Percentiles rank a stretch among this genome's conserved stretches.
Conservation (phyloP, 2,888 invertebrate genomes). For the Dolichomitus sp. region DNA sequence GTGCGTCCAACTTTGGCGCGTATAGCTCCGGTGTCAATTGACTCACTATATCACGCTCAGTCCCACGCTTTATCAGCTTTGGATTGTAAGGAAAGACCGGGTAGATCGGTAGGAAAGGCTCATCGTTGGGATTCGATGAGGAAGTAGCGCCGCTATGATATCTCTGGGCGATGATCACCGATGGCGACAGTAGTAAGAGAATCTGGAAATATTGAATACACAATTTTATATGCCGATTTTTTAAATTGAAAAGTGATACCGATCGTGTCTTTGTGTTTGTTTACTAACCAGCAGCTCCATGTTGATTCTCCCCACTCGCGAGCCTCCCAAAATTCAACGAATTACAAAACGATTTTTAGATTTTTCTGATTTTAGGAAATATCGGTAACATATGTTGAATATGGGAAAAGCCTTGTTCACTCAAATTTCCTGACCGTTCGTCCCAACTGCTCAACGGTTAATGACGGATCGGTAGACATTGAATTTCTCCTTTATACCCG, state of each 20-base stretch:
- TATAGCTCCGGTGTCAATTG: constrained; percentile 79
- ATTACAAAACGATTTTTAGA: constrained; percentile 22
- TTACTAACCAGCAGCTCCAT: constrained; percentile 82
- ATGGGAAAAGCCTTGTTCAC: background rate
- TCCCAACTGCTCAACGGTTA: constrained; percentile 75
- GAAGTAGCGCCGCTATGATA: constrained; percentile 65
- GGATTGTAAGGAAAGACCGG: constrained; percentile 82
- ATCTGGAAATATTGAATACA: constrained; percentile 76
- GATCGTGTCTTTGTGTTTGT: background rate
- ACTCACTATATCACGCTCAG: constrained; percentile 73
- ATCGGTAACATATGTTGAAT: constrained; percentile 3
- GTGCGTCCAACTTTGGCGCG: constrained; percentile 78
- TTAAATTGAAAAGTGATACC: background rate
- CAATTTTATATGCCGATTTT: background rate
- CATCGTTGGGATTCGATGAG: constrained; percentile 78
- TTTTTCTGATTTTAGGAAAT: constrained; percentile 12
- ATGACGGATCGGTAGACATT: constrained; percentile 82
- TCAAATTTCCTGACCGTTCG: constrained; percentile 69
- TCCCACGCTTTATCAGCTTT: constrained; percentile 82
- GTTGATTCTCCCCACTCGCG: constrained; percentile 59
- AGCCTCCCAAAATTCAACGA: constrained; percentile 10
- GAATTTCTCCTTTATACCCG: constrained; percentile 85
- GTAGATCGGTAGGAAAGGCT: constrained; percentile 83
- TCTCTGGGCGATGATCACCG: constrained; percentile 76
- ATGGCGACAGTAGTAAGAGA: constrained; percentile 76